These are phyloP conservation scores for Aleiodes alternator DNA, from an alignment of 2,888 invertebrate species.

Conservation along the genomic window DNA sequence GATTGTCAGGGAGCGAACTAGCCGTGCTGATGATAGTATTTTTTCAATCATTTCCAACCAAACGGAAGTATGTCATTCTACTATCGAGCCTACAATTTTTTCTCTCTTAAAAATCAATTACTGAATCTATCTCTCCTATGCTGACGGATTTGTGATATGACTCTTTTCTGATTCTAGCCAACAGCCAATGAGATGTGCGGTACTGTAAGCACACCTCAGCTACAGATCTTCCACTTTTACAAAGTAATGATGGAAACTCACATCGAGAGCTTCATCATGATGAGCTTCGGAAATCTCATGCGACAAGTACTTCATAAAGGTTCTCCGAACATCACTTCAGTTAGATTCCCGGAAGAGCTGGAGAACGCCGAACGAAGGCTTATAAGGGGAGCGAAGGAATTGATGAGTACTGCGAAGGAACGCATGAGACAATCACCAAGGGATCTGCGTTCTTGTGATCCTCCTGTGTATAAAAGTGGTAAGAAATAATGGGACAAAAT, in stretches of 20 bases:
- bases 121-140: too few relatives aligned
- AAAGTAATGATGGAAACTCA: neutral
- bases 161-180: neutral
- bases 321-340: neutral
- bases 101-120: neutral
- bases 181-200: neutral
- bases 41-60: neutral
- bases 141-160: too few relatives aligned
- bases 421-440: neutral
- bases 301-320: neutral
- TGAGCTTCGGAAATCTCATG: neutral
- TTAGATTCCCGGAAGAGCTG: neutral
- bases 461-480: neutral
- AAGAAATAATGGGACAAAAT: neutral
- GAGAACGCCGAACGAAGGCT: neutral
- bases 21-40: neutral
- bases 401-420: neutral
- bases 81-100: neutral
- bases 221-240: neutral
- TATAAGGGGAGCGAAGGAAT: neutral
- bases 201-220: neutral
- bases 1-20: neutral
- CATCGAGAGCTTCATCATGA: neutral
- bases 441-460: conserved; percentile 17
- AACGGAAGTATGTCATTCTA: neutral